Conservation (phyloP, 2,797 vertebrate genomes). For the Myripristis jacobus region DNA sequence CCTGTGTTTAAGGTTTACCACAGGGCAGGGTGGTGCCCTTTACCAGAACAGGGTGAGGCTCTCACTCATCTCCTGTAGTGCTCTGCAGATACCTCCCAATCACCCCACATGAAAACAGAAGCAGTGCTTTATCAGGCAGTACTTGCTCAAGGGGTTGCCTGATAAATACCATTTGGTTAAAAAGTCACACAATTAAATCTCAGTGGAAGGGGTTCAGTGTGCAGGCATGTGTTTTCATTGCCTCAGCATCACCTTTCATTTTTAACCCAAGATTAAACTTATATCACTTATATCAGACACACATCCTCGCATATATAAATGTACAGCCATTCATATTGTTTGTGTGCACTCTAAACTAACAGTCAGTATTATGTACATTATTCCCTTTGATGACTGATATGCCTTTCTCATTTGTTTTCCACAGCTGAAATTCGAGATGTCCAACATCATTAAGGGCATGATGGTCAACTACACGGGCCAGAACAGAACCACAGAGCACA, state of each 20-base stretch:
- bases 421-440: constrained; percentile 90
- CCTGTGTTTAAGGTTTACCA: constrained; percentile 79
- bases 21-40: constrained; percentile 74
- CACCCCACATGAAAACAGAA: constrained; percentile 54
- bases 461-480: constrained; percentile 83
- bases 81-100: constrained; percentile 52
- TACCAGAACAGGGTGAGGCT: constrained; percentile 79
- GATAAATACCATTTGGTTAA: constrained; percentile 17
- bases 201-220: not conserved
- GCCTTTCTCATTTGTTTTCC: constrained; percentile 9
- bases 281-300: too few species aligned
- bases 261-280: not conserved
- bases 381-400: not conserved
- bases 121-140: constrained; percentile 14
- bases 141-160: constrained; percentile 12
- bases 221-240: constrained; percentile 19
- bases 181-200: not conserved
- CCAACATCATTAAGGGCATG: constrained; percentile 78
- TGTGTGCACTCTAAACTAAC: not conserved
- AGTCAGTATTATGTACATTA: not conserved
- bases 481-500: constrained; percentile 82
- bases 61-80: constrained; percentile 36
- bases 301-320: not conserved
- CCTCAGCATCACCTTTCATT: not conserved
- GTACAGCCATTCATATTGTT: not conserved